phyloP scores from a whole-genome alignment of 2,888 invertebrate species.

The Caenorhabditis sp. region DNA sequence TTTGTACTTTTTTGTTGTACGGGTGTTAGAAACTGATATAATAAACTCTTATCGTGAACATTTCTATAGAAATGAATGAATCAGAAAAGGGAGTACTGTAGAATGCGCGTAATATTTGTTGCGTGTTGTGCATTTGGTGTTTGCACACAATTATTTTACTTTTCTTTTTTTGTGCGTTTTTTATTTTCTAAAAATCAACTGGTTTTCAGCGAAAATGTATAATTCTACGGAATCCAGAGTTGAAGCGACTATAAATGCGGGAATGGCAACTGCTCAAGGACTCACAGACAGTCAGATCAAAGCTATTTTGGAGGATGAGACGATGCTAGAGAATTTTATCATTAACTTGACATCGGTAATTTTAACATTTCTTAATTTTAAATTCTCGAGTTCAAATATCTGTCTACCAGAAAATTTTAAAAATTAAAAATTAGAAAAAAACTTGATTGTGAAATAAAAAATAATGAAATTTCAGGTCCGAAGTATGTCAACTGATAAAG shows the following conservation, averaged over 20 bases:
- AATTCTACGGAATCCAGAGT: background rate
- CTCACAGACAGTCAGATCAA: background rate
- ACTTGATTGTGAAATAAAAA: no score
- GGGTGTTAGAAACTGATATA: background rate
- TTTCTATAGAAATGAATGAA: no score
- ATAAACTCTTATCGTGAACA: background rate
- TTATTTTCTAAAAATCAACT: background rate
- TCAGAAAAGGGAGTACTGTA: no score
- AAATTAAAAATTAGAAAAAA: no score
- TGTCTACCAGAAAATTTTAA: no score
- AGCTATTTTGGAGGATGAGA: background rate
- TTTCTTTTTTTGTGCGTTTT: background rate
- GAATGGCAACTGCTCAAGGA: background rate
- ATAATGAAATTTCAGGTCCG: conserved; percentile 76
- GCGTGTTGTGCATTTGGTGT: background rate
- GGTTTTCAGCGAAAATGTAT: background rate
- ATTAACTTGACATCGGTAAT: background rate
- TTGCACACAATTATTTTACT: background rate
- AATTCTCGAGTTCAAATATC: no score
- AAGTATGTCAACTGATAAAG: conserved; percentile 81
- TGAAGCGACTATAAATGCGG: background rate
- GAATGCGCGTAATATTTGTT: background rate
- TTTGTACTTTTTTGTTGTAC: background rate
- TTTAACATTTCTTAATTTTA: no score
- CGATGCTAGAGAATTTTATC: background rate